Conservation (phyloP, 2,113 vertebrate genomes). For the Laticauda laticaudata region DNA sequence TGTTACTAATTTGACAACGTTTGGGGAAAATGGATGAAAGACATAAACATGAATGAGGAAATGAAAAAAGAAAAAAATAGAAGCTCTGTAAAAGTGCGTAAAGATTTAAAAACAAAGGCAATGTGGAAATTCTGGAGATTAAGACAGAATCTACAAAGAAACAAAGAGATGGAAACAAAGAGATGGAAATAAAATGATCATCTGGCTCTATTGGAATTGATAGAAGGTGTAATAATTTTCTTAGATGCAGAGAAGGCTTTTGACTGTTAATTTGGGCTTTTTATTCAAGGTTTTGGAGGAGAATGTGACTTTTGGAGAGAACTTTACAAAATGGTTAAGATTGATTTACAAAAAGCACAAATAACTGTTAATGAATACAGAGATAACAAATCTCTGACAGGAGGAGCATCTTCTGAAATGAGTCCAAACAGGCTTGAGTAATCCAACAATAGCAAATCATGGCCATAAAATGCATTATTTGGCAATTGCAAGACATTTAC, state of each 20-base stretch:
- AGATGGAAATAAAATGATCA: neutral
- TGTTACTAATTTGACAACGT: neutral
- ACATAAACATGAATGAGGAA: neutral
- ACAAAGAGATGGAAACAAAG: neutral
- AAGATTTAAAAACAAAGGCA: neutral
- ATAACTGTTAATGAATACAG: neutral
- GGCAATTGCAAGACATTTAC: too few relatives aligned
- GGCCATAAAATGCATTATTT: too few relatives aligned
- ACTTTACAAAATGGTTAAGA: neutral
- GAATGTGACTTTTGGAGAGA: neutral
- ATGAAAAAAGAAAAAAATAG: neutral
- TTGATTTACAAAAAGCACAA: neutral
- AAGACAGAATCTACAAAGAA: neutral
- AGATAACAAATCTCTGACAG: too few relatives aligned
- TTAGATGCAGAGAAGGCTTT: too few relatives aligned
- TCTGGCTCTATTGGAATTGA: neutral
- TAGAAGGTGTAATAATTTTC: too few relatives aligned
- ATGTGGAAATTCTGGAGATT: neutral
- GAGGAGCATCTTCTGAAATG: too few relatives aligned
- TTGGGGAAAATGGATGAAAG: neutral
- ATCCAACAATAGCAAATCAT: too few relatives aligned
- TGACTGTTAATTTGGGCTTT: too few relatives aligned
- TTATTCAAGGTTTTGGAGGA: neutral
- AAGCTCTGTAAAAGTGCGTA: neutral
- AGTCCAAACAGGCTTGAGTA: too few relatives aligned